A percentile compares a stretch with the other conserved stretches of the same genome.
phyloP scores from a whole-genome alignment of 2,888 invertebrate genomes.

The Onthophagus sagittarius region DNA sequence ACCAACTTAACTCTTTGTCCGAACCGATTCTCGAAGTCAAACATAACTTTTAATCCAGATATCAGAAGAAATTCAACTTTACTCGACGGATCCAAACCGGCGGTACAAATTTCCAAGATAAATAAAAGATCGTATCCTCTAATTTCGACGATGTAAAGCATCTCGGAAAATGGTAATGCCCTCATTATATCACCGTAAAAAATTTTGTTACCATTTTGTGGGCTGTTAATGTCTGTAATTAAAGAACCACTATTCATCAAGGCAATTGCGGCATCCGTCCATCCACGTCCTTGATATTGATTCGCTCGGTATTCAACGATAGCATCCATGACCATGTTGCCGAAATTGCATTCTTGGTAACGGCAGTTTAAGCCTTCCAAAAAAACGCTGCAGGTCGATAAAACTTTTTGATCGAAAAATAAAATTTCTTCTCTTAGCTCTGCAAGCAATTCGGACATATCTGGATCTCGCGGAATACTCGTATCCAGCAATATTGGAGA shows the following conservation, averaged over 20 bases:
- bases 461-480: conserved; percentile 48
- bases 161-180: conserved; percentile 73
- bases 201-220: conserved; percentile 53
- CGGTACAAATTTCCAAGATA: conserved; percentile 39
- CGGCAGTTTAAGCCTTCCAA: conserved; percentile 55
- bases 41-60: conserved; percentile 70
- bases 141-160: conserved; percentile 60
- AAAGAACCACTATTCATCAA: conserved; percentile 75
- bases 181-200: conserved; percentile 69
- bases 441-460: conserved; percentile 57
- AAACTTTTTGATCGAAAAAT: conserved; percentile 52
- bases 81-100: conserved; percentile 41
- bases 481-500: conserved; percentile 70
- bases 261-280: conserved; percentile 77
- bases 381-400: conserved; percentile 68
- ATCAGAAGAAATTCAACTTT: conserved; percentile 75
- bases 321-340: conserved; percentile 76
- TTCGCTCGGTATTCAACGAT: conserved; percentile 60
- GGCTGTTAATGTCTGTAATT: conserved; percentile 59
- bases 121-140: conserved; percentile 61
- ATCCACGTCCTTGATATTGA: conserved; percentile 52
- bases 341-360: conserved; percentile 75
- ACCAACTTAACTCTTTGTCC: conserved; percentile 63
- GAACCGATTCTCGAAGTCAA: conserved; percentile 58
- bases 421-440: conserved; percentile 55